These are phyloP conservation scores for Keiferia lycopersicella DNA, from an alignment of 2,888 invertebrate species.

Conservation along the genomic window DNA sequence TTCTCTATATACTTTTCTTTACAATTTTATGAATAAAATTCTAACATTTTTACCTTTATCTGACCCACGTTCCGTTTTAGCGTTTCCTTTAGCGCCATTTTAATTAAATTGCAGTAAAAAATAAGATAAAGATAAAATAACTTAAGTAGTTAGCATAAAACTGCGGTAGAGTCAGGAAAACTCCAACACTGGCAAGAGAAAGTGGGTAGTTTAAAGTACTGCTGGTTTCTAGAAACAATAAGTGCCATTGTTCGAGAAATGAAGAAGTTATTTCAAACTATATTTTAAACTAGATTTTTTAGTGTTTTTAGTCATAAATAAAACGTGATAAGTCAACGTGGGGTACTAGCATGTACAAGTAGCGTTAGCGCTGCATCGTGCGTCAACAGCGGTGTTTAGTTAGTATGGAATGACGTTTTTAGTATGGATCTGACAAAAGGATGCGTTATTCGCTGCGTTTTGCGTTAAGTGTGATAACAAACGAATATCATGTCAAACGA, in stretches of 20 bases:
- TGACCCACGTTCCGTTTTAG: not conserved
- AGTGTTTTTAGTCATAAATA: no score
- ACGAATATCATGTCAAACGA: no score
- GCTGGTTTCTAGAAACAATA: not conserved
- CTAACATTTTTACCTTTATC: slow-evolving; percentile 5
- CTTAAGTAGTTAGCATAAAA: slow-evolving; percentile 13
- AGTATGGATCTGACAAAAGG: no score
- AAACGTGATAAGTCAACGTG: not conserved
- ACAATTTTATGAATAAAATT: slow-evolving; percentile 3
- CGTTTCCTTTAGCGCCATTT: not conserved
- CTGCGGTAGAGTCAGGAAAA: slow-evolving; percentile 4
- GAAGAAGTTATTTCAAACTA: no score
- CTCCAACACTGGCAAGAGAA: not conserved
- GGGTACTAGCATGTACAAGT: no score
- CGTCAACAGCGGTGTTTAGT: no score
- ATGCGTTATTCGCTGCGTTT: no score
- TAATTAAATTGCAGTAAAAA: slow-evolving; percentile 17
- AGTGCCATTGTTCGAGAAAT: not conserved
- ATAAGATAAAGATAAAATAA: slow-evolving; percentile 3
- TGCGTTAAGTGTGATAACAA: no score
- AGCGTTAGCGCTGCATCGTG: no score
- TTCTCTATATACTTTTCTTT: not conserved
- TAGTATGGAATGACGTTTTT: no score
- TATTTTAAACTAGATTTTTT: no score
- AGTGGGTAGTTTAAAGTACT: not conserved